A percentile compares a stretch with the other conserved stretches of the same genome.
These are phyloP conservation scores for Philereme vetulata DNA, from an alignment of 2,888 invertebrate species.

Conservation along the genomic window DNA sequence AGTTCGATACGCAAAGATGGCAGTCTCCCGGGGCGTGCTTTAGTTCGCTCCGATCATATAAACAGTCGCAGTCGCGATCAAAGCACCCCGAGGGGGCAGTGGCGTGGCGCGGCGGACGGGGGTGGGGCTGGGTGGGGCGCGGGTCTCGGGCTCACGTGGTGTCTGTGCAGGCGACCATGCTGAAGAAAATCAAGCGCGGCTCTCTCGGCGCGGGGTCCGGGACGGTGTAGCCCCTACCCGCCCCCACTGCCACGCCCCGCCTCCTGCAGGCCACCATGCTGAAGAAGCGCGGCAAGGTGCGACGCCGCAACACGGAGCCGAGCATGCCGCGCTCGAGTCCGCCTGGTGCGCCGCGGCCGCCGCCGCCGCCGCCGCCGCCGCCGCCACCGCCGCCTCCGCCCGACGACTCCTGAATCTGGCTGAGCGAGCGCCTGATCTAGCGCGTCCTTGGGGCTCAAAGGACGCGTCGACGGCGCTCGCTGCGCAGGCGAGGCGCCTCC, in stretches of 20 bases:
- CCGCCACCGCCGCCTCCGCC: constrained; percentile 65
- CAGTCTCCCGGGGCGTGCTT: constrained; percentile 6
- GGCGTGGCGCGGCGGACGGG: constrained; percentile 39
- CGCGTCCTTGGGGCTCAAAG: constrained; percentile 78
- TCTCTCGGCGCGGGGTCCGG: constrained; percentile 86
- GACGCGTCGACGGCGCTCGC: constrained; percentile 66
- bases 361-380: constrained; percentile 65
- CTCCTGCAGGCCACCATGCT: constrained; percentile 98
- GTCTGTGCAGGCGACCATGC: constrained; percentile 97
- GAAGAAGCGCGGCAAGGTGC: constrained; percentile 99
- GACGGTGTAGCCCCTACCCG: constrained; percentile 70
- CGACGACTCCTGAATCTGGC: constrained; percentile 87
- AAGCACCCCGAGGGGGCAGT: not conserved
- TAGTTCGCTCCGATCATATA: constrained; percentile 4
- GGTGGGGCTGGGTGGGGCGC: constrained; percentile 37
- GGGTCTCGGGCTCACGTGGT: constrained; percentile 51
- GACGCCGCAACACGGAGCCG: constrained; percentile 96
- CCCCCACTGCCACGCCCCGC: constrained; percentile 55
- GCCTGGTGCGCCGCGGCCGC: constrained; percentile 56
- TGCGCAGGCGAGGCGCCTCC: constrained; percentile 38
- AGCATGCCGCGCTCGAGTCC: constrained; percentile 83
- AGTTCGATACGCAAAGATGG: not conserved
- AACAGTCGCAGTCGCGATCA: constrained; percentile 20
- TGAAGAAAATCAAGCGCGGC: constrained; percentile 99
- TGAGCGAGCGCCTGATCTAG: constrained; percentile 88